These are phyloP conservation scores for Plemyria rubiginata DNA, from an alignment of 2,888 invertebrate species.

Conservation along the genomic window DNA sequence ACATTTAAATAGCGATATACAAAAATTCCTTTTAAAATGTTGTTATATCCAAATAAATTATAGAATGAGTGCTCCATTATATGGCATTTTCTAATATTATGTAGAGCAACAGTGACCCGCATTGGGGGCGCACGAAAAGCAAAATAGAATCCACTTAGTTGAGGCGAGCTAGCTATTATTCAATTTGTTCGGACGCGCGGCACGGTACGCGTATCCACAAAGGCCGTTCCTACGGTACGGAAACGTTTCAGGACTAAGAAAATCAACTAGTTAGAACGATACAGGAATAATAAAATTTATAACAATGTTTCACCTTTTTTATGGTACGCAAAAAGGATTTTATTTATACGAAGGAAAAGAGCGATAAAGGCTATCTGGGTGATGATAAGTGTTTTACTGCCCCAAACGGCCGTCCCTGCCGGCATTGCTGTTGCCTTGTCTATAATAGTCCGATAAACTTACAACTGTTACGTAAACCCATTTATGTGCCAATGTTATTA, in stretches of 20 bases:
- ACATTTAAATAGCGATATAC: constrained; percentile 14
- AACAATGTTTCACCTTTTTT: constrained; percentile 15
- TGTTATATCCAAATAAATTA: constrained; percentile 42
- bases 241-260: constrained; percentile 43
- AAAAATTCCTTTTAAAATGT: constrained; percentile 5
- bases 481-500: constrained; percentile 8
- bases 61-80: constrained; percentile 43
- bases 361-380: constrained; percentile 10
- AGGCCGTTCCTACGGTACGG: constrained; percentile 51
- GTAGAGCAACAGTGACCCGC: constrained; percentile 50
- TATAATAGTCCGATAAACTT: constrained; percentile 14
- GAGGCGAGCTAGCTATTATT: constrained; percentile 73
- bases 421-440: constrained; percentile 1
- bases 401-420: constrained; percentile 11
- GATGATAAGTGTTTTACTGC: constrained; percentile 21
- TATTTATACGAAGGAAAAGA: constrained; percentile 1
- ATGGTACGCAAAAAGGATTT: constrained; percentile 13
- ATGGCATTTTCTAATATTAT: constrained; percentile 46
- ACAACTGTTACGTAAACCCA: constrained; percentile 4
- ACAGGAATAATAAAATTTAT: constrained; percentile 5
- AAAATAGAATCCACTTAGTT: constrained; percentile 76
- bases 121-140: constrained; percentile 63
- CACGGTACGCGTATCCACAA: constrained; percentile 54
- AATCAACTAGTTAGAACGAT: constrained; percentile 33
- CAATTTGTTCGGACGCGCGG: constrained; percentile 66